Percentiles rank a stretch among this genome's conserved stretches.
Evolutionary conservation across 2,113 vertebrate genomes (phyloP).

Genomic region (Lycaon pictus): DNA sequence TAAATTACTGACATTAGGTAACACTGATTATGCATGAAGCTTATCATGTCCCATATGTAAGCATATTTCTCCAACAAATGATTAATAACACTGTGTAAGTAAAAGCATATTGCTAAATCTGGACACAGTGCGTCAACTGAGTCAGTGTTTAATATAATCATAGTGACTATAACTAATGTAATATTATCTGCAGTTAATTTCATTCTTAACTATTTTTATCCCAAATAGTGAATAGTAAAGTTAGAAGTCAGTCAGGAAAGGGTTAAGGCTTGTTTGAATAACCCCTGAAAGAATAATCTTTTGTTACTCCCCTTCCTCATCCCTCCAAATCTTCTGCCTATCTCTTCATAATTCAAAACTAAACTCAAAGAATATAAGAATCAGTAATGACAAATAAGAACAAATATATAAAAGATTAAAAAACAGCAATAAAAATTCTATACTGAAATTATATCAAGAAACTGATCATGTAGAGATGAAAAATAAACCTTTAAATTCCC

Average conservation of each 20-base stretch:
- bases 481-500: constrained; percentile 22
- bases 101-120: background rate
- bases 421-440: background rate
- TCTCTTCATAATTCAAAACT: constrained; percentile 38
- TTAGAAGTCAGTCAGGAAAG: constrained; percentile 68
- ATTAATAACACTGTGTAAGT: background rate
- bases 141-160: background rate
- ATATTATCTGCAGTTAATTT: background rate
- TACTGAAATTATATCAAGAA: background rate
- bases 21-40: constrained; percentile 76
- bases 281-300: constrained; percentile 50
- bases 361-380: constrained; percentile 20
- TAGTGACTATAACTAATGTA: background rate
- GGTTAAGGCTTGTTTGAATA: constrained; percentile 61
- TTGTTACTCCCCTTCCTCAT: constrained; percentile 11
- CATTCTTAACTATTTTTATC: background rate
- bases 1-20: constrained; percentile 75
- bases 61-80: constrained; percentile 64
- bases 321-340: background rate
- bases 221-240: constrained; percentile 61
- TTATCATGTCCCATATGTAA: constrained; percentile 71
- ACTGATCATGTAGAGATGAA: background rate
- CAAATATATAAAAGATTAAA: background rate
- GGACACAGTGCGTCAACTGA: background rate
- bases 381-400: background rate